phyloP scores from a whole-genome alignment of 2,113 vertebrate species.

The Antennarius striatus region DNA sequence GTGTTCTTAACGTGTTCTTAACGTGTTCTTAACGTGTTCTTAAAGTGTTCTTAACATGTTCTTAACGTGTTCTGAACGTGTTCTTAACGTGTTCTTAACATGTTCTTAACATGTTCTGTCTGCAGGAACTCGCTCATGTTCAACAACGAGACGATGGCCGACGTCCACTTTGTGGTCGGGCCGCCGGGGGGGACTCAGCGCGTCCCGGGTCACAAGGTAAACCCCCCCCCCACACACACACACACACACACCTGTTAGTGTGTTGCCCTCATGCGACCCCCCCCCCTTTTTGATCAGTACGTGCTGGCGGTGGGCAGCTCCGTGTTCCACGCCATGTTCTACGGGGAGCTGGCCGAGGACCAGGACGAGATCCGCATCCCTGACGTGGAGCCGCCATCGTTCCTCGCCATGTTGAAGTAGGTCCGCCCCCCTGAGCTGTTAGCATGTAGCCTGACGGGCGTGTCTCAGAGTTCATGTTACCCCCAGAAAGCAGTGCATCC shows the following conservation, averaged over 20 bases:
- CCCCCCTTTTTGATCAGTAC: conserved; percentile 77
- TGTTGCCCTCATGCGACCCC: not conserved
- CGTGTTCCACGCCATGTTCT: conserved; percentile 99
- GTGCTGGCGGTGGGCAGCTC: conserved; percentile 98
- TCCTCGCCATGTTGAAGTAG: conserved; percentile 97
- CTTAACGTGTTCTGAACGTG: no score
- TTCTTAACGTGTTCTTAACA: no score
- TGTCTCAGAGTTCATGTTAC: no score
- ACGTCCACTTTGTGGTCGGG: conserved; percentile 97
- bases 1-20: no score
- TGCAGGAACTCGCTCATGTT: conserved; percentile 98
- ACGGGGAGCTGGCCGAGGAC: conserved; percentile 97
- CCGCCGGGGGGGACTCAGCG: conserved; percentile 92
- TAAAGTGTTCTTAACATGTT: no score
- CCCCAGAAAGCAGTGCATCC: no score
- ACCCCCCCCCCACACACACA: conserved; percentile 2
- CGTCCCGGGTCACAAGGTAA: conserved; percentile 99
- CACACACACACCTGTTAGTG: not conserved
- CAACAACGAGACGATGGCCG: conserved; percentile 99
- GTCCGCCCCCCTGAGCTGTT: conserved; percentile 35
- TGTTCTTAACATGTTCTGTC: no score
- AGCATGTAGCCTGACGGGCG: not conserved
- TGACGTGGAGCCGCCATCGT: conserved; percentile 96
- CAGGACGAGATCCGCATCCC: conserved; percentile 98
- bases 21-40: no score